Evolutionary conservation across 2,797 vertebrate species (phyloP).

Genomic region (Phalanger gymnotis): DNA sequence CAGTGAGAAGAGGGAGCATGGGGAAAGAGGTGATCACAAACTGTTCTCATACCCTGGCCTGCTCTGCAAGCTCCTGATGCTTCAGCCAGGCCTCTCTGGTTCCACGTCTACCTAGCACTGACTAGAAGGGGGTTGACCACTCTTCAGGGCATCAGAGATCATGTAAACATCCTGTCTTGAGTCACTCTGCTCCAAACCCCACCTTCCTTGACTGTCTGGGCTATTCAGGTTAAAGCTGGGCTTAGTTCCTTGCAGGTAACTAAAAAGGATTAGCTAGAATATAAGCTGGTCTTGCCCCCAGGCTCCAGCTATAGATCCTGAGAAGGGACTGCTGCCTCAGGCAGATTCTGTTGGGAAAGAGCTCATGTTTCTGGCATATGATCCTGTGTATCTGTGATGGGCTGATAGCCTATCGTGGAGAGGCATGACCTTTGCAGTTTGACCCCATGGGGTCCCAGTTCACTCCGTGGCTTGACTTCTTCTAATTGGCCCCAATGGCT

Average conservation of each 20-base stretch:
- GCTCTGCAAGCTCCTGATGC: background rate
- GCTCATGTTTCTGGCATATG: slow-evolving; percentile 3
- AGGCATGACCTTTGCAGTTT: background rate
- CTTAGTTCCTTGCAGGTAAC: background rate
- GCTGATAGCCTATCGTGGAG: background rate
- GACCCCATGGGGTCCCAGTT: slow-evolving; percentile 29
- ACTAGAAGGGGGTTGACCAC: background rate
- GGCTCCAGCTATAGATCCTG: background rate
- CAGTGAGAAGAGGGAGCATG: background rate
- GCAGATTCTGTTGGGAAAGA: background rate
- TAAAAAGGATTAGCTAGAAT: background rate
- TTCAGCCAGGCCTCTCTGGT: background rate
- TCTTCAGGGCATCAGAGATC: background rate
- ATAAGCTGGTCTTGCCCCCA: background rate
- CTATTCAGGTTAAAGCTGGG: background rate
- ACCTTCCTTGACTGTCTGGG: background rate
- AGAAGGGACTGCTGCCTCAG: background rate
- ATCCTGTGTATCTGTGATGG: slow-evolving; percentile 21
- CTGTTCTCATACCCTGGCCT: background rate
- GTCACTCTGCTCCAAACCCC: background rate
- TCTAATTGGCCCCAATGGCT: slow-evolving; percentile 39
- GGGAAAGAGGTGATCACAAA: background rate
- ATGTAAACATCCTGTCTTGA: background rate
- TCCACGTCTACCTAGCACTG: background rate
- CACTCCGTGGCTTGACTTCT: slow-evolving; percentile 22